Base-by-base conservation (phyloP, 2,888 invertebrate genomes). In the Crossocerus cetratus region DNA sequence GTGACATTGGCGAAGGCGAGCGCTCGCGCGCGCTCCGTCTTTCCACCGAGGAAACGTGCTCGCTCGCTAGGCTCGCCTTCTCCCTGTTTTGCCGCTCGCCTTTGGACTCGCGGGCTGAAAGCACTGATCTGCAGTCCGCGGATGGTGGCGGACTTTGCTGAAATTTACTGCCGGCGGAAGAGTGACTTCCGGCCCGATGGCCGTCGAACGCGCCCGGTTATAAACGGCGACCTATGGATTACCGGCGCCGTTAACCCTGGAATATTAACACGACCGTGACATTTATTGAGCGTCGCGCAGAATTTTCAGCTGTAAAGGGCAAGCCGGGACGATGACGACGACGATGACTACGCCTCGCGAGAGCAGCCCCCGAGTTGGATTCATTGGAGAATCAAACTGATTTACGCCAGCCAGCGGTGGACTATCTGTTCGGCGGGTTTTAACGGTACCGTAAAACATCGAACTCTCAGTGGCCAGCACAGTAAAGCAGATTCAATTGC, bases 111-210 rank as follows among this genome's bases (percentile, higher is more conserved):
- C 32, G 32, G 8, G 32, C 16, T 11, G 14, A 49, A 49, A 49
- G 13, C 43, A n/a, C 11, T 16, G 2, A 49, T 49, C 8, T 16
- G 49, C 49, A 16, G n/a, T n/a, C n/a, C 4, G 4, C 13, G 14
- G n/a, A 16, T 49, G 8, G 16, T 2, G 3, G 14, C 16, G 45
- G 1, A n/a, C 49, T 16, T 49, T 16, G 14, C n/a, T 49, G 49
- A 49, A 49, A 49, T 49, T 49, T 49, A 49, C 49, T 49, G 49
- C 49, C n/a, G 5, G n/a, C 49, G 49, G 49, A 49, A 49, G 16
- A 49, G 16, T 49, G 49, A 16, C 49, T 49, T 49, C 49, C 49
- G 32, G 49, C 3, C 3, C 16, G 49, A 16, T 49, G 49, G 49
- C 16, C 49, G 49, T 49, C n/a, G n/a, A 49, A 49, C 14, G n/a